Percentiles rank a stretch among this genome's conserved stretches.
These are phyloP conservation scores for Mesoligia furuncula DNA, from an alignment of 2,888 invertebrate species.

Conservation along the genomic window DNA sequence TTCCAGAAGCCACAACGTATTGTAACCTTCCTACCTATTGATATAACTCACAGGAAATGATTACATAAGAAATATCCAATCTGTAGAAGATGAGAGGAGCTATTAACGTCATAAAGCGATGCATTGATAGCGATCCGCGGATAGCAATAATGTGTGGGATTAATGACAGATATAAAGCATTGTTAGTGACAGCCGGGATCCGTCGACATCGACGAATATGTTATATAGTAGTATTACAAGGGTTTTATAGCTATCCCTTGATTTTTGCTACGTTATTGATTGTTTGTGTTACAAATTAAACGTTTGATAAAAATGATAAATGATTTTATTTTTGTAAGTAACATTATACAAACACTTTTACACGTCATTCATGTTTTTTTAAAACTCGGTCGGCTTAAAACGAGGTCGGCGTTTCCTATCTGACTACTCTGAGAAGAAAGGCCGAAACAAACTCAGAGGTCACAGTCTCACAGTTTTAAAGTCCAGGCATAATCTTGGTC, in stretches of 20 bases:
- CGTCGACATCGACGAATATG: not conserved
- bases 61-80: constrained; percentile 12
- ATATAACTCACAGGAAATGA: not conserved
- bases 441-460: no score
- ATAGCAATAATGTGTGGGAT: constrained; percentile 53
- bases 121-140: constrained; percentile 49
- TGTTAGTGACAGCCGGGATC: constrained; percentile 49
- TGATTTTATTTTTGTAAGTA: no score
- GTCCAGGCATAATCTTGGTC: no score
- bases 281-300: no score
- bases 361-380: no score
- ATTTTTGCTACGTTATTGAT: not conserved
- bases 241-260: not conserved
- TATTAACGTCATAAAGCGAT: constrained; percentile 49
- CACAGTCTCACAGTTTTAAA: no score
- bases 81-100: constrained; percentile 26
- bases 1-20: not conserved
- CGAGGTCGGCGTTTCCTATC: no score
- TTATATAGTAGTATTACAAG: not conserved
- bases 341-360: no score
- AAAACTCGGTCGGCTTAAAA: no score
- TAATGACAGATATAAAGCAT: constrained; percentile 54
- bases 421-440: no score
- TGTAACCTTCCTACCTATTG: not conserved
- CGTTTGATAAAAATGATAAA: no score